Evolutionary conservation across 2,113 vertebrate genomes (phyloP).

Genomic region (Pipra filicauda): DNA sequence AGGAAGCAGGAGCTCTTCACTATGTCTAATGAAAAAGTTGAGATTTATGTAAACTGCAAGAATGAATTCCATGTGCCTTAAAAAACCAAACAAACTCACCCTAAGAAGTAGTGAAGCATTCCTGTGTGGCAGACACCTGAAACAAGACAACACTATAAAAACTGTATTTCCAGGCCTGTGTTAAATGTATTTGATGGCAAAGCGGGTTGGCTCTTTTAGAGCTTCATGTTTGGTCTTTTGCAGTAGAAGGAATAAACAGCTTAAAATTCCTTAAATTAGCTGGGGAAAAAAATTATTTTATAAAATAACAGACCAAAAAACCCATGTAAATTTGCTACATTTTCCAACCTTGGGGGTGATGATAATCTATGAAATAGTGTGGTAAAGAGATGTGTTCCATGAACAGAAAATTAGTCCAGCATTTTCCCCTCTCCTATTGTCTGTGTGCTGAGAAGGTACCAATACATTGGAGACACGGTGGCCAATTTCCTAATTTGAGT

Average conservation of each 20-base stretch:
- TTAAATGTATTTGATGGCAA: not conserved
- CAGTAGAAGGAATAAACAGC: not conserved
- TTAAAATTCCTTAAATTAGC: not conserved
- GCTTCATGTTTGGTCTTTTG: not conserved
- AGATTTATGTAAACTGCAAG: not conserved
- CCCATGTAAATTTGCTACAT: not conserved
- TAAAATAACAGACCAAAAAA: not conserved
- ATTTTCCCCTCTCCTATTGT: not conserved
- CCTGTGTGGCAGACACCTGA: not conserved
- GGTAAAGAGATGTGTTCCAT: not conserved
- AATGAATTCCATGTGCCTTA: not conserved
- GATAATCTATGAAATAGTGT: not conserved
- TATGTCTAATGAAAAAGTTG: not conserved
- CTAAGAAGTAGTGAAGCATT: not conserved
- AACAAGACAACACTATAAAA: not conserved
- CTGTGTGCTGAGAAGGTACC: not conserved
- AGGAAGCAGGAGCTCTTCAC: not conserved
- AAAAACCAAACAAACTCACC: not conserved
- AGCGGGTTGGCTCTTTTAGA: not conserved
- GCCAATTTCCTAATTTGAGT: not conserved
- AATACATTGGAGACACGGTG: not conserved
- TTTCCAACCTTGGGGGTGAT: not conserved
- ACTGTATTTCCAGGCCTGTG: not conserved
- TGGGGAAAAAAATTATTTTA: not conserved
- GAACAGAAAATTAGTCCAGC: not conserved